Evolutionary conservation across 2,888 invertebrate species (phyloP), one percentile per base, ranked within the genome.

Genomic region (Buathra laborator): DNA sequence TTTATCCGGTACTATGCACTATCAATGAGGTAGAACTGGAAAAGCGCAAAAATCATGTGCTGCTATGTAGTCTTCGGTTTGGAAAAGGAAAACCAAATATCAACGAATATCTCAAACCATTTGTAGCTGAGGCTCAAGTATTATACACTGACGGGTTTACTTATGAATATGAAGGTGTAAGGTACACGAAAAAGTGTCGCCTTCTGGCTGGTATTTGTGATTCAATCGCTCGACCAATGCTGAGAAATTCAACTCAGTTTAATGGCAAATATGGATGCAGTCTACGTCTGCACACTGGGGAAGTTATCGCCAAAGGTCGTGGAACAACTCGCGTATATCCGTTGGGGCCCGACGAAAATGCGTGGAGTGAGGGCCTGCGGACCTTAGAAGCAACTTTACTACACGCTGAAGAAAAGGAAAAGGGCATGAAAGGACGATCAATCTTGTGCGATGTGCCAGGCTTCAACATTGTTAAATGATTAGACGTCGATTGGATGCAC

Each of bases 401-500:
- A 12, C 46, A 81, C 37, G 81, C 76, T 37, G 24, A 43, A 10
- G 29, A n/a, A 32, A 44, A 24, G 44, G 44, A 68, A 14, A 67
- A 59, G 62, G 84, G 81, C 29, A 56, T 84, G 10, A 84, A 84
- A 76, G 71, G 81, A 14, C 29, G 19, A 16, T 76, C 84, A 0
- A 43, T 68, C 10, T n/a, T 82, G 14, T 43, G 56, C 10, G 29
- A 59, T 16, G 43, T 84, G 2, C 53, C 70, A 14, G 44, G 43
- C 5, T 84, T 82, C 32, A 46, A 84, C 46, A 84, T 82, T 5
- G 44, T 84, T n/a, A 29, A 46, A 1, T 37, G 43, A 2, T 32
- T 84, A 7, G 24, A 62, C 29, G 29, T 77, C 12, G 76, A 84
- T 67, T 82, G 62, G 56, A 84, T 84, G 84, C 84, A 84, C 43